A percentile compares a stretch with the other conserved stretches of the same genome.
phyloP scores from a whole-genome alignment of 2,113 vertebrate genomes.

The Tichodroma muraria region DNA sequence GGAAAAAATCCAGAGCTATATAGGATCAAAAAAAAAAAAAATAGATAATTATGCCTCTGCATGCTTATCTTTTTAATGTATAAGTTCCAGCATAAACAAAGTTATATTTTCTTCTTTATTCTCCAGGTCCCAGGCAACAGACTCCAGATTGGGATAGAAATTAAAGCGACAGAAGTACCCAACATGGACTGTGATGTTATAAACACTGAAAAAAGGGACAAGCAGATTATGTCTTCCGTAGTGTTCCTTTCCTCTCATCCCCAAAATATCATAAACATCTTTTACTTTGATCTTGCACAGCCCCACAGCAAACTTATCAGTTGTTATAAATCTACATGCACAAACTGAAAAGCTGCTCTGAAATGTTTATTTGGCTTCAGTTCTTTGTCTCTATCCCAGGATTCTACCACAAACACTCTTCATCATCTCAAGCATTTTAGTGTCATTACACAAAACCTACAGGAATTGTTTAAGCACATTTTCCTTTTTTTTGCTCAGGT shows the following conservation, averaged over 20 bases:
- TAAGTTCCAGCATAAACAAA: neutral
- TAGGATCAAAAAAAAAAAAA: neutral
- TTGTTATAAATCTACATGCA: neutral
- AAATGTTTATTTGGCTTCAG: slow-evolving; percentile 24
- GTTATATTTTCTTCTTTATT: neutral
- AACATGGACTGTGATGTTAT: neutral
- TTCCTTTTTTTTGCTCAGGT: neutral
- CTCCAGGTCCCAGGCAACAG: neutral
- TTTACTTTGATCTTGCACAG: slow-evolving; percentile 2
- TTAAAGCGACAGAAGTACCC: neutral
- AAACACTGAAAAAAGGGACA: slow-evolving; percentile 1
- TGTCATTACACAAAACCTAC: neutral
- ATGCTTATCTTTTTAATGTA: neutral
- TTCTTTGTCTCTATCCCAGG: neutral
- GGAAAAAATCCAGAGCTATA: neutral
- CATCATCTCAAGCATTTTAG: neutral
- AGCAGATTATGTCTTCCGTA: neutral
- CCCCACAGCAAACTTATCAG: neutral
- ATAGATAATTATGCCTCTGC: neutral
- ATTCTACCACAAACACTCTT: neutral
- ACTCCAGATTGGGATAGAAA: neutral
- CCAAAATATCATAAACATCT: neutral
- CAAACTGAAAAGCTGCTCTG: neutral
- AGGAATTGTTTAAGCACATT: neutral
- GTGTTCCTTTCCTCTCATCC: slow-evolving; percentile 27